These are phyloP conservation scores for Caenorhabditis imperialis DNA, from an alignment of 2,888 invertebrate genomes.

Conservation along the genomic window DNA sequence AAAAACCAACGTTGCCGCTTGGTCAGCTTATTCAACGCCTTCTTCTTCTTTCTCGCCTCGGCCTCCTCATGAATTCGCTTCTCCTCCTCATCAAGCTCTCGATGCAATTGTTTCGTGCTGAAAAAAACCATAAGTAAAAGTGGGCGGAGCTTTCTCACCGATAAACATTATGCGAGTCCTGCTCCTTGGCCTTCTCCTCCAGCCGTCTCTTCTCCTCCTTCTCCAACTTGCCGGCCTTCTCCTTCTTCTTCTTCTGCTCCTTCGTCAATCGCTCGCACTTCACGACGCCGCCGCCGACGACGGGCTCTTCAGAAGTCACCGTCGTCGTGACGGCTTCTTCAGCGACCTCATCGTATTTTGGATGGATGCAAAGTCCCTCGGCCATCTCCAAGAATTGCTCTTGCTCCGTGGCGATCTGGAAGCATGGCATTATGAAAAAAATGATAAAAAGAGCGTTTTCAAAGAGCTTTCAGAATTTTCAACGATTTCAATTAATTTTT, in stretches of 20 bases:
- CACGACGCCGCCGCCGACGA: too few species aligned
- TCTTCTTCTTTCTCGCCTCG: constrained; percentile 34
- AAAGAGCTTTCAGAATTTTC: too few species aligned
- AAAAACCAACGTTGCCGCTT: constrained; percentile 19
- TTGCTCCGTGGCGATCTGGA: constrained; percentile 32
- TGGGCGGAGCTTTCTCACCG: constrained; percentile 9
- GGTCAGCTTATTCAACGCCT: constrained; percentile 40
- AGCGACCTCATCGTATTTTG: constrained; percentile 36
- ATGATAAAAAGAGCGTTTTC: background rate
- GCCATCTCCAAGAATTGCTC: constrained; percentile 53
- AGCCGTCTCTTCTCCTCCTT: constrained; percentile 48
- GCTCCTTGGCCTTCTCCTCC: constrained; percentile 39
- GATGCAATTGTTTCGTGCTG: constrained; percentile 59
- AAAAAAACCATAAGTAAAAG: constrained; percentile 3
- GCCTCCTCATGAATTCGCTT: constrained; percentile 28
- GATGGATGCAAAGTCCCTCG: constrained; percentile 56
- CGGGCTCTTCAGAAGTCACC: background rate
- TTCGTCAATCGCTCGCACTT: constrained; percentile 44
- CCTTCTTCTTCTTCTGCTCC: constrained; percentile 53
- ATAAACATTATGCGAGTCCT: constrained; percentile 52
- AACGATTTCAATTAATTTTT: background rate
- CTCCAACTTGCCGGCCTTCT: constrained; percentile 31
- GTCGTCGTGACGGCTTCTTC: constrained; percentile 5
- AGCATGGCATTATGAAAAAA: too few species aligned
- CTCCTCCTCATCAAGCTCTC: constrained; percentile 57